Conservation (phyloP, 2,113 vertebrate species). For the Phaethornis superciliosus region DNA sequence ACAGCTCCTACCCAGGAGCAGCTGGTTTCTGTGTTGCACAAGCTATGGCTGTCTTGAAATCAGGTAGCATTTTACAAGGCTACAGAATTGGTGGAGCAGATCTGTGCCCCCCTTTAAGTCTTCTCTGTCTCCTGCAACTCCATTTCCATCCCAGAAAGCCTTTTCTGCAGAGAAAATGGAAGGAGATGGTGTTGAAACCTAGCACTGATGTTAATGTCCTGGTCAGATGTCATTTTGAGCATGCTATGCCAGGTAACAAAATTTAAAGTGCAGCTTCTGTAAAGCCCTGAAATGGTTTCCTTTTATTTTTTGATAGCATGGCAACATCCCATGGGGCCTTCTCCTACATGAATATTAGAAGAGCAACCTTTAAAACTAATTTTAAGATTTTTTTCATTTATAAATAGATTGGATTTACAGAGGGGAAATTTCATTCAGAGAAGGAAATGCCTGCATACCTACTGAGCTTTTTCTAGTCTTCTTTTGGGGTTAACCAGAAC, state of each 20-base stretch:
- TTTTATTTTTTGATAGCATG: neutral
- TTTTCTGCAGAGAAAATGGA: neutral
- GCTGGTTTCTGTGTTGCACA: neutral
- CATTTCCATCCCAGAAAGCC: neutral
- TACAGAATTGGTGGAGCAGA: neutral
- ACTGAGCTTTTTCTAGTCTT: neutral
- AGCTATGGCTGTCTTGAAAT: neutral
- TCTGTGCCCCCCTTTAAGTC: fast-evolving
- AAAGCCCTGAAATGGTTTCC: neutral
- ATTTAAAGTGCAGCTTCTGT: neutral
- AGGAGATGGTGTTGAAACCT: neutral
- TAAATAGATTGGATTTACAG: neutral
- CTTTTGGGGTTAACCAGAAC: neutral
- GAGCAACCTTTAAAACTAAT: neutral
- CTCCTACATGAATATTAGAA: neutral
- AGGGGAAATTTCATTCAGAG: neutral
- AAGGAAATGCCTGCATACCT: neutral
- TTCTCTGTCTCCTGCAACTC: neutral
- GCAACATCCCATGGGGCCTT: neutral
- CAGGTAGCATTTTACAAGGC: neutral
- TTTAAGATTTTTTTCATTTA: neutral
- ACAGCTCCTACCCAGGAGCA: neutral
- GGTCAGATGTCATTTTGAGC: neutral
- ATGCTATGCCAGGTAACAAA: neutral
- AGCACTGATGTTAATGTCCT: neutral